Base-by-base conservation (phyloP, 2,888 invertebrate species). In the Trilocha varians region DNA sequence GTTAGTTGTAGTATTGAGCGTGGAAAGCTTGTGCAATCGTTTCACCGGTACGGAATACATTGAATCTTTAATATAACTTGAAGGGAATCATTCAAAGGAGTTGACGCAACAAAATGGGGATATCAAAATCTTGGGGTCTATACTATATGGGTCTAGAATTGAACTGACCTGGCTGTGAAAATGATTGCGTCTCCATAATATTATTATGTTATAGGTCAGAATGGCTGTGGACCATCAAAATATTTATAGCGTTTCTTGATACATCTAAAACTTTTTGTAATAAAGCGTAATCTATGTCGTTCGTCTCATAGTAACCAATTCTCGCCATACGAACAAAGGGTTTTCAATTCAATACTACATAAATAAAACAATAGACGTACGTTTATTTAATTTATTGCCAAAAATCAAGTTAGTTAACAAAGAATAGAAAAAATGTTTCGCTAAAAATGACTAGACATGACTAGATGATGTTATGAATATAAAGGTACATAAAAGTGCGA, bases 331-430 rank as follows among this genome's bases (percentile, higher is more conserved):
- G 41, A 48, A 48, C 48, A 50, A 47, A 59, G 64, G 62, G 60
- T 53, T 39, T 48, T 43, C 52, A 50, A 55, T 53, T 47, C 49
- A 39, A 54, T 45, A 50, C 54, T 51, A 50, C 45, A 65, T 56
- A 80, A 84, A 83, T 82, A 79, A 84, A 83, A 85, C 82, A 82
- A 79, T 63, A 55, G 49, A 69, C 57, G 53, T 62, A 52, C 63
- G 59, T 59, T 56, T 56, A 73, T 76, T 70, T 68, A 65, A 67
- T 80, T 80, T 76, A 78, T 77, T 78, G 62, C 50, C 6, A 25
- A 25, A 25, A 70, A 59, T 58, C 62, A 65, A 55, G 8, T 57
- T 62, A 70, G 59, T 62, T 62, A 55, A 65, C 59, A 69, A 53
- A 60, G 70, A 70, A 70, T 75, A 71, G 65, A 62, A 57, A 65